These are phyloP conservation scores for Luehdorfia chinensis DNA, from an alignment of 1,140 invertebrate genomes.

Conservation along the genomic window DNA sequence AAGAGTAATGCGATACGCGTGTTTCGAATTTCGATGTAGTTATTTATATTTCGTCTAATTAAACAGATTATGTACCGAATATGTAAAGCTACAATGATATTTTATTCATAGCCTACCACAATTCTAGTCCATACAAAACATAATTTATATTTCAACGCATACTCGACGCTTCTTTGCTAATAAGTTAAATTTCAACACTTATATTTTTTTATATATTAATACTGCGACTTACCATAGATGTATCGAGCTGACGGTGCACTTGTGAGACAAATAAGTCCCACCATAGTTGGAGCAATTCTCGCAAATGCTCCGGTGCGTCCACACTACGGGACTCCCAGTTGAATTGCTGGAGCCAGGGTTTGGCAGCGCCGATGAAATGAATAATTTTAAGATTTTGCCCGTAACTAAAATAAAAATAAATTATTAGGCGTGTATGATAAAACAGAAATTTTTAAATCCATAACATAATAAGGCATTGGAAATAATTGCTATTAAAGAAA, in stretches of 20 bases:
- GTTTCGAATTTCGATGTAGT: constrained; percentile 1
- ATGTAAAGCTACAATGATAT: no score
- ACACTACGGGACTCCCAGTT: constrained; percentile 82
- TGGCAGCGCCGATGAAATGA: constrained; percentile 97
- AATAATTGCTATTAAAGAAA: no score
- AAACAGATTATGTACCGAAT: no score
- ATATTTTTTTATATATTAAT: not conserved
- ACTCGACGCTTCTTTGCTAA: no score
- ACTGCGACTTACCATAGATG: constrained; percentile 86
- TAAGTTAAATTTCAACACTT: no score
- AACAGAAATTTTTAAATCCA: no score
- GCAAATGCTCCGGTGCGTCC: constrained; percentile 78
- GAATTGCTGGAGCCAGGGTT: constrained; percentile 96
- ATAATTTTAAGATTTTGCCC: constrained; percentile 95
- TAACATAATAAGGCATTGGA: no score
- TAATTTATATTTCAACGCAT: no score
- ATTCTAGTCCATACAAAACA: not conserved
- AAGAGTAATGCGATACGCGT: not conserved
- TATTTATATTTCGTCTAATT: no score
- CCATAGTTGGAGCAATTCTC: constrained; percentile 88
- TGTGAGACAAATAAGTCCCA: constrained; percentile 92
- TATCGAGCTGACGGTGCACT: constrained; percentile 86
- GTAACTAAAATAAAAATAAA: no score
- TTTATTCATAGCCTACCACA: not conserved
- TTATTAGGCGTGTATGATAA: no score